Evolutionary conservation across 2,113 vertebrate species (phyloP).

Genomic region (Podarcis raffonei): DNA sequence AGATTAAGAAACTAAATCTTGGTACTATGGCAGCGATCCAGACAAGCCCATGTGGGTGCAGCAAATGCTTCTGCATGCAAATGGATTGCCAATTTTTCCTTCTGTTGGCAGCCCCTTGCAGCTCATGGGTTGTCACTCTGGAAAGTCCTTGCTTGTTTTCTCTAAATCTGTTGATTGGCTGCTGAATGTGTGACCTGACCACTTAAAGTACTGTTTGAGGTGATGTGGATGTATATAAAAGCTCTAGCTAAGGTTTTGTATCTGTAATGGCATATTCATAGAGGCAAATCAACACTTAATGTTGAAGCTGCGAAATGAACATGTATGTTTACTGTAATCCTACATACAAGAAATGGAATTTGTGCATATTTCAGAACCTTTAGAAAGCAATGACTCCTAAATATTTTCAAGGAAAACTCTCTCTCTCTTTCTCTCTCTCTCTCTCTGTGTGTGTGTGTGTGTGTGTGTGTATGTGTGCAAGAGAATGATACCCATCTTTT

Average conservation of each 20-base stretch:
- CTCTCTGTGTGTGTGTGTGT: no score
- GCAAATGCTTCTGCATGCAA: neutral
- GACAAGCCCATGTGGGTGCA: neutral
- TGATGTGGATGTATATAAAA: neutral
- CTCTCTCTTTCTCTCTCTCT: no score
- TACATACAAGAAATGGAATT: neutral
- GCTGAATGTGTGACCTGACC: neutral
- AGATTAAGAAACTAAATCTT: conserved; percentile 1
- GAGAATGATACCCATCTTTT: neutral
- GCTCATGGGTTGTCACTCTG: neutral
- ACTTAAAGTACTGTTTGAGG: neutral
- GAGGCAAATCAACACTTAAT: neutral
- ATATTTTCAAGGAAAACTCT: neutral
- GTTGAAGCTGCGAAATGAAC: neutral
- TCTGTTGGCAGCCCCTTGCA: neutral
- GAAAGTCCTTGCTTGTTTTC: neutral
- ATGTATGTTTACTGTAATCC: neutral
- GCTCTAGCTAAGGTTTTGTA: neutral
- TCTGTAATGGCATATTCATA: neutral
- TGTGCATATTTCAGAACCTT: neutral
- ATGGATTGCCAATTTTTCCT: neutral
- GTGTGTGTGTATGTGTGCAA: no score
- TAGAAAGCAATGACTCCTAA: neutral
- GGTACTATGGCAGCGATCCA: neutral
- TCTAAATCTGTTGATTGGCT: neutral